A percentile compares a stretch with the other conserved stretches of the same genome.
Conservation (phyloP, 2,797 vertebrate species). For the Cuniculus paca region DNA sequence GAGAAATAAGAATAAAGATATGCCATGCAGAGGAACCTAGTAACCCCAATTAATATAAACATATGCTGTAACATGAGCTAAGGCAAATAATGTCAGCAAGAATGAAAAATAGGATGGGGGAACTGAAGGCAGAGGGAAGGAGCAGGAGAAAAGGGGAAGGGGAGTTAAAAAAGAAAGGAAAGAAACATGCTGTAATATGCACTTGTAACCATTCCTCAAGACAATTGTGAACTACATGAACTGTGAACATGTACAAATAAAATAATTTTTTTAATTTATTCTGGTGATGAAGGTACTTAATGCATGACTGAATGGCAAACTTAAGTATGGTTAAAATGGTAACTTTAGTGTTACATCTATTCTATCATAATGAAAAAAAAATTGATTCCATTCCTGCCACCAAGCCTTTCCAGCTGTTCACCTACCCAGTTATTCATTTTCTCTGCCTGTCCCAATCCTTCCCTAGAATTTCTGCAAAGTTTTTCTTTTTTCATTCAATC, state of each 20-base stretch:
- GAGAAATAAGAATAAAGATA: neutral
- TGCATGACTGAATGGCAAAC: neutral
- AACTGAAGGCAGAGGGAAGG: neutral
- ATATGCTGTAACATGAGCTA: neutral
- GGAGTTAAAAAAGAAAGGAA: neutral
- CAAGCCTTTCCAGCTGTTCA: neutral
- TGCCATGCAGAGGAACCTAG: neutral
- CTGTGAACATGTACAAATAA: neutral
- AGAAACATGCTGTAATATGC: neutral
- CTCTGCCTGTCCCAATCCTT: neutral
- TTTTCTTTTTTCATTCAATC: slow-evolving; percentile 5
- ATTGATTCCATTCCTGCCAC: neutral
- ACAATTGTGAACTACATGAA: neutral
- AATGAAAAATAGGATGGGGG: neutral
- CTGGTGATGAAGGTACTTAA: neutral
- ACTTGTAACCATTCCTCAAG: neutral
- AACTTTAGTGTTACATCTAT: neutral
- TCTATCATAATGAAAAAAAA: neutral
- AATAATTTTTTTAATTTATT: neutral
- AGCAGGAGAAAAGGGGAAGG: neutral
- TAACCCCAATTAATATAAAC: neutral
- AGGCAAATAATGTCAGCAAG: neutral
- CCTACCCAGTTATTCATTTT: neutral
- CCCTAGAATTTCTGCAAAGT: slow-evolving; percentile 7
- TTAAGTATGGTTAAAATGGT: neutral